Base-by-base conservation (phyloP, 2,888 invertebrate genomes). In the Acleris sparsana region DNA sequence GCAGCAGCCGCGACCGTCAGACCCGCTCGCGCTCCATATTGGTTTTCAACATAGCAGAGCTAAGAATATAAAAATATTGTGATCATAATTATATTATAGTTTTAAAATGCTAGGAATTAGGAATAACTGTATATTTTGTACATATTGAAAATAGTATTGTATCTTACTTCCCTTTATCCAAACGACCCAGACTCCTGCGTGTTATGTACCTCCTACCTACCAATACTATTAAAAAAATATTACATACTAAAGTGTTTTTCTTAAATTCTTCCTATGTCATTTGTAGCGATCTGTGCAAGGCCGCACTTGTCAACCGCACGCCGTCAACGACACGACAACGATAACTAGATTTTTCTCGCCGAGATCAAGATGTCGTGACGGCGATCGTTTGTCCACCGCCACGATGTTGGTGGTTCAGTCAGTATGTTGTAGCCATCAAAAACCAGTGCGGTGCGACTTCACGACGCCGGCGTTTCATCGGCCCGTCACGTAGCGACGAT, bases 201-300 rank as follows among this genome's bases (percentile, higher is more conserved):
- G 93, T 93, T 93, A 93, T 93, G 92, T 93, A 93, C 92, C 92
- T 93, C 92, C 90, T 93, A 93, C 92, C 92, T 93, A 93, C 93
- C 93, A 93, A 92, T 93, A 93, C 92, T 92, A 93, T 93, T 93
- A 93, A 93, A 93, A 91, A 92, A 93, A 92, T 91, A 93, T 92
- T 92, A 93, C 91, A 90, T 88, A 88, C 79, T 76, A 62, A 72
- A 74, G 76, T 79, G 80, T 82, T 84, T 79, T 75, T 78, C 76
- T 74, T 63, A 66, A 44, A 25, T 55, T 53, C 29, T 25, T 18
- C 9, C n/a, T 4, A 17, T 20, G 39, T 43, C 9, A 11, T 44
- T 16, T 17, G 7, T 44, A n/a, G 44, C 17, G 5, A 13, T 1
- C 4, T 39, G 13, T 39, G 39, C 3, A 0, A 2, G 33, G 0